These are phyloP conservation scores for Melanocharis versteri DNA, from an alignment of 2,113 vertebrate species.

Conservation along the genomic window DNA sequence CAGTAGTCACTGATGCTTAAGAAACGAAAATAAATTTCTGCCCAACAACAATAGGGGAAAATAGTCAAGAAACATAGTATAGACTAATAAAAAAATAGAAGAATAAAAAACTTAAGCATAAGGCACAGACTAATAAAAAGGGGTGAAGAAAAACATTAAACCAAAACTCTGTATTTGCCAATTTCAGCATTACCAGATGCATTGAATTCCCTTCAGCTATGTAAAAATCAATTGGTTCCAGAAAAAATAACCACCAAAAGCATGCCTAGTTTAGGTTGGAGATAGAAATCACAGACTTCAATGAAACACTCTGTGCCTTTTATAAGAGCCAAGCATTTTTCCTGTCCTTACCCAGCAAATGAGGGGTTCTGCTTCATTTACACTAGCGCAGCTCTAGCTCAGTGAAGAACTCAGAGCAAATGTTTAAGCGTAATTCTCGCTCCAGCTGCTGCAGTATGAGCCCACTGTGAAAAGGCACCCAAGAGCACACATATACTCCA, in stretches of 20 bases:
- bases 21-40: not conserved
- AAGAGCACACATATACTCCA: not conserved
- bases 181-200: constrained; percentile 20
- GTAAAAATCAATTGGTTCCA: constrained; percentile 50
- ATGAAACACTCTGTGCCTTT: constrained; percentile 6
- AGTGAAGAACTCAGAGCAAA: not conserved
- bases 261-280: constrained; percentile 29
- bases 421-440: not conserved
- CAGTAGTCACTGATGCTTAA: not conserved
- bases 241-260: constrained; percentile 41
- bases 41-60: not conserved
- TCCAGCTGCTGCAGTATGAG: not conserved
- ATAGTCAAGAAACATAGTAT: not conserved
- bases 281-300: not conserved
- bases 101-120: not conserved
- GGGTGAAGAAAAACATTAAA: not conserved
- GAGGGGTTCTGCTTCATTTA: not conserved
- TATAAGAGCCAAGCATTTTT: not conserved
- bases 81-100: not conserved
- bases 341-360: not conserved
- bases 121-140: not conserved
- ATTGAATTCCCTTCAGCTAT: constrained; percentile 48
- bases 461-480: not conserved
- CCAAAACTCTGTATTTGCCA: not conserved
- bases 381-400: not conserved